Conservation (phyloP, 2,797 vertebrate species). For the Lepus oiostolus region DNA sequence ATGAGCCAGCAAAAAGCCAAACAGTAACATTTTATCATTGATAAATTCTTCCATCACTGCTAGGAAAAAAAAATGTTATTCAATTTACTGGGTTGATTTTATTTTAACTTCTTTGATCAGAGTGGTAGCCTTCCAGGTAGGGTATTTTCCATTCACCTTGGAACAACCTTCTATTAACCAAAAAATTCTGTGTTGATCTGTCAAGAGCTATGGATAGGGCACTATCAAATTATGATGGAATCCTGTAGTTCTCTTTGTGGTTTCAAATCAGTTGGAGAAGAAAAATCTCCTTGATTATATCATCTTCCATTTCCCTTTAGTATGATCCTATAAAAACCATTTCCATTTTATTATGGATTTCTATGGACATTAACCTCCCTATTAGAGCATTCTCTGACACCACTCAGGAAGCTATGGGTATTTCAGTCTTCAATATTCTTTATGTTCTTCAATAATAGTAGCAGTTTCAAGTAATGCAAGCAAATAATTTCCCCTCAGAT, state of each 20-base stretch:
- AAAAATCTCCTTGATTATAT: background rate
- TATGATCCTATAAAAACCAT: background rate
- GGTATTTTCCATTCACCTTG: background rate
- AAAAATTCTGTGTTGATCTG: background rate
- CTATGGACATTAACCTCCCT: background rate
- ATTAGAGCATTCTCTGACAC: background rate
- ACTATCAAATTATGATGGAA: background rate
- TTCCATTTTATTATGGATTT: background rate
- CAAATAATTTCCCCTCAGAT: background rate
- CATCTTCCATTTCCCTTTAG: background rate
- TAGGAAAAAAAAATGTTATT: slow-evolving; percentile 13
- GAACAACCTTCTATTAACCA: background rate
- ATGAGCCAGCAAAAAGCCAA: background rate
- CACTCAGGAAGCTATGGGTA: background rate
- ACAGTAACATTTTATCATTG: background rate
- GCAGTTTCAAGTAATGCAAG: background rate
- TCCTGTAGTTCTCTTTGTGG: background rate
- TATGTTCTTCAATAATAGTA: background rate
- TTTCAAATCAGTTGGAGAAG: background rate
- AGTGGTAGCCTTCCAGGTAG: background rate
- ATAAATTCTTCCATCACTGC: background rate
- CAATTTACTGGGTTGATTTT: background rate
- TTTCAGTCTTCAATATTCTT: background rate
- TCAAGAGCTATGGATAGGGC: background rate
- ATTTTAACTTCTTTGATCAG: slow-evolving; percentile 1